Evolutionary conservation across 2,888 invertebrate species (phyloP).

Genomic region (Polydrusus tereticollis): DNA sequence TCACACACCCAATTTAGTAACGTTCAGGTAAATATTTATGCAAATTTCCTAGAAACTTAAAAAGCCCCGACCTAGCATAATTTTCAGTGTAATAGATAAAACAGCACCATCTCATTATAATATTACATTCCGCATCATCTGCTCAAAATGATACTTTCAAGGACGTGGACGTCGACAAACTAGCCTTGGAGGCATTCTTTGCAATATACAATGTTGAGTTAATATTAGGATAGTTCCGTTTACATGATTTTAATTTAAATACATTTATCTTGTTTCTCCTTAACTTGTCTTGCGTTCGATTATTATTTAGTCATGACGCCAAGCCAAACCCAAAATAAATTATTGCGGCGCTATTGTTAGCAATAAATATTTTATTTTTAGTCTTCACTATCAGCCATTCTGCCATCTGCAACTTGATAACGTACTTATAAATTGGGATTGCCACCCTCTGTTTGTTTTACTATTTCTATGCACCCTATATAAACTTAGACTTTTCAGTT

Average conservation of each 20-base stretch:
- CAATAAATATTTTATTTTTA: no score
- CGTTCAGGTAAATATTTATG: conserved; percentile 10
- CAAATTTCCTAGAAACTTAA: conserved; percentile 2
- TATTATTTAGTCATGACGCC: not conserved
- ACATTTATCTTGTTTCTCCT: not conserved
- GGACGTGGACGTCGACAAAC: conserved; percentile 18
- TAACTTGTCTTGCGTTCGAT: not conserved
- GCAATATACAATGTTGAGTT: not conserved
- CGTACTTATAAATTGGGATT: not conserved
- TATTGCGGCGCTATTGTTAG: not conserved
- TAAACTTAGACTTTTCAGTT: not conserved
- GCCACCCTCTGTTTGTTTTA: not conserved
- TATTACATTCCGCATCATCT: conserved; percentile 8
- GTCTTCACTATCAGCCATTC: no score
- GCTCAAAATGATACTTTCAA: conserved; percentile 18
- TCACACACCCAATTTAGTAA: not conserved
- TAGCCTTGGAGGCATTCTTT: conserved; percentile 2
- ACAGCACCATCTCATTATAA: conserved; percentile 14
- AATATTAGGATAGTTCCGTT: not conserved
- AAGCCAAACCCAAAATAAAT: not conserved
- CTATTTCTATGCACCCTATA: not conserved
- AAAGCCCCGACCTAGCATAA: conserved; percentile 6
- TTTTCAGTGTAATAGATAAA: conserved; percentile 19
- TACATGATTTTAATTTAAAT: conserved; percentile 15
- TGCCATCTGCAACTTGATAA: no score